Base-by-base conservation (phyloP, 2,888 invertebrate genomes). In the Heteromurus nitidus region DNA sequence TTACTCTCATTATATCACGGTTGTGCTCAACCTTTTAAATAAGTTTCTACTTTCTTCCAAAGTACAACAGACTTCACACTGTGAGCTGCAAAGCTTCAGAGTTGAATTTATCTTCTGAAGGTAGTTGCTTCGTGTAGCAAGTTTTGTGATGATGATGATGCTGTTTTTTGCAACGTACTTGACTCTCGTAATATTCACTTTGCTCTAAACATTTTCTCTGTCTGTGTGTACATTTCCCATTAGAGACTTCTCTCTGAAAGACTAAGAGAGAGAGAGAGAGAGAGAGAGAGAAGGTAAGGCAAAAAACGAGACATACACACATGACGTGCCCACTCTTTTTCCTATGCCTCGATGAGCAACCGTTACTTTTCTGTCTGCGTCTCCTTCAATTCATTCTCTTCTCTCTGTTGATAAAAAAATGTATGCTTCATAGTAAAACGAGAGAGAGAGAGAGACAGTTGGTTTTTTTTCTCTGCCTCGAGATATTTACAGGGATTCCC, bases 321-420 rank as follows among this genome's bases (percentile, higher is more conserved):
- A 44, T 65, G 74, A 28, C 67, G 55, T 67, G 62, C 53, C 53
- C 68, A 68, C 68, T 53, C 7, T 11, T n/a, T n/a, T 65, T 44
- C 22, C 55, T 58, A 55, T 67, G 75, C 53, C 58, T 75, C 55
- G 65, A 26, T 75, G 75, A 75, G 67, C 65, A 75, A 75, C 75
- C 75, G 75, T 75, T 75, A 75, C 55, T 55, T 75, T n/a, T 55
- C 55, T 74, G 50, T 68, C 53, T 68, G 70, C n/a, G 70, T 70
- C 24, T 13, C 22, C 18, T 70, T 30, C n/a, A 62, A 30, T 62
- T 20, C 31, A 62, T 20, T 31, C 31, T 18, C 58, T 36, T 13
- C 36, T 36, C 36, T 9, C 36, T 36, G 7, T 36, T 13, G 36
- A 36, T 36, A 36, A n/a, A n/a, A n/a, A n/a, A n/a, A n/a, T n/a